Base-by-base conservation (phyloP, 2,888 invertebrate genomes). In the Junonia oenone region DNA sequence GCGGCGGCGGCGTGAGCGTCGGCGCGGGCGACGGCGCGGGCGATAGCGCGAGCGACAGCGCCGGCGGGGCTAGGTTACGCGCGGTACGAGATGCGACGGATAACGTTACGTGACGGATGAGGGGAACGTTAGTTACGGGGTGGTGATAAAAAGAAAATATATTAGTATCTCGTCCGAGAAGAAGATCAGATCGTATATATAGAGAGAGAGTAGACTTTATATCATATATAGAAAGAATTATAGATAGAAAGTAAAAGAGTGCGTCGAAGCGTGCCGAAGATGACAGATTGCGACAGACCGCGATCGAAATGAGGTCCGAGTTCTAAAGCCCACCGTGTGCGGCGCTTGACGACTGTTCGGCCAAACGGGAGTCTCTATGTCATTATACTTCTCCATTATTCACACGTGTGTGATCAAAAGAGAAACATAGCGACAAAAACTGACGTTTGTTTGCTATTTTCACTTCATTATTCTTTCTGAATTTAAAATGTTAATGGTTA, bases 81-180 rank as follows among this genome's bases (percentile, higher is more conserved):
- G 45, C 58, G 55, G 58, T 31, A 51, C 56, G 61, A 46, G 55
- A 54, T 56, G 51, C 55, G 38, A 37, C 14, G 14, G 17, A 11
- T 9, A 50, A 64, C 43, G n/a, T 81, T 81, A 83, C 73, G 73
- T 75, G 65, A 67, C 69, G 70, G 68, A 72, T 72, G 73, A 68
- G 73, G 69, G 63, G 63, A 67, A 59, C 56, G 78, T 84, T 83
- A 83, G 73, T 72, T 55, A 71, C 74, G 58, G 65, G 80, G 71
- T 54, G 71, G 72, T 75, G 79, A 76, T 71, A 72, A 66, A 63
- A 54, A 79, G 71, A 78, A 76, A 78, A 72, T 73, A 75, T 71
- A 80, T 77, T 75, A 68, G 71, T 55, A 22, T 48, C 52, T 53
- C 47, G 51, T 66, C 40, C 55, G 52, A 57, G 62, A 66, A 71